Conservation (phyloP, 2,888 invertebrate genomes). For the Athalia rosae region DNA sequence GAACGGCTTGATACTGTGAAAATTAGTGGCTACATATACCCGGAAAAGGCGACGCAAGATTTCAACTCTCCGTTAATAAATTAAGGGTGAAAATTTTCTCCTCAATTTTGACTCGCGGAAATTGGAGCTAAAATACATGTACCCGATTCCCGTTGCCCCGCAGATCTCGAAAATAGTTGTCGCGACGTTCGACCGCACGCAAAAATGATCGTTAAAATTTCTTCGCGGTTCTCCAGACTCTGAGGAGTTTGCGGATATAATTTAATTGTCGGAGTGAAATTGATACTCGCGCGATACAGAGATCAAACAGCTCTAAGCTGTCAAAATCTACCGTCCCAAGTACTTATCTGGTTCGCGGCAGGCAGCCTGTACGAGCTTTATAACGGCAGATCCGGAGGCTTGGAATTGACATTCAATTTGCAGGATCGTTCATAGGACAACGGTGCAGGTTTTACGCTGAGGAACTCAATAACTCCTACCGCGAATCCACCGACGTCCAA, state of each 20-base stretch:
- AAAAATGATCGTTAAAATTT: too few relatives aligned
- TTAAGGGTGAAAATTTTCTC: too few relatives aligned
- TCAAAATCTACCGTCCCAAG: constrained; percentile 17
- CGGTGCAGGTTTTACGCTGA: not conserved
- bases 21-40: constrained; percentile 8
- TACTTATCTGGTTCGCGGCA: constrained; percentile 23
- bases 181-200: too few relatives aligned
- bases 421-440: constrained; percentile 17
- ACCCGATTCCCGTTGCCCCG: too few relatives aligned
- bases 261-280: not conserved
- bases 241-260: not conserved
- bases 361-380: not conserved
- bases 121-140: constrained; percentile 14
- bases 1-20: constrained; percentile 9
- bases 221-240: not conserved
- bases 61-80: constrained; percentile 5
- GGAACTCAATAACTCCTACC: not conserved
- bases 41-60: constrained; percentile 6
- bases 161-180: too few relatives aligned
- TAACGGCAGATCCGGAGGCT: not conserved
- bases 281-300: not conserved
- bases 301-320: not conserved
- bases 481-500: not conserved
- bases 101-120: constrained; percentile 10
- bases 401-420: constrained; percentile 40